Evolutionary conservation across 2,113 vertebrate genomes (phyloP).

Genomic region (Malurus alboscapulatus): DNA sequence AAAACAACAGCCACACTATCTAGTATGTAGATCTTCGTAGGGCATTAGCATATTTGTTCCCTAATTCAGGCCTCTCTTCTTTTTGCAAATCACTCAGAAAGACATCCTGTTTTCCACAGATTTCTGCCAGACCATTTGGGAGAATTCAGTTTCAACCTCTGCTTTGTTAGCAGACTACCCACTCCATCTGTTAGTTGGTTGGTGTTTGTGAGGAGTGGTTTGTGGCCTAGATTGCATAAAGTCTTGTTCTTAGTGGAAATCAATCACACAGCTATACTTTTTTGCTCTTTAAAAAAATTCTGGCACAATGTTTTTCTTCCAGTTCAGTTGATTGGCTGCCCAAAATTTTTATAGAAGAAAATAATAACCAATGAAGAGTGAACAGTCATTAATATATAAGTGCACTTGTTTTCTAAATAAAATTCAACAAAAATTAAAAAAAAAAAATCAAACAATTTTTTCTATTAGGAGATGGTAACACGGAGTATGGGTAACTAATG

Average conservation of each 20-base stretch:
- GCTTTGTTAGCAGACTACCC: conserved; percentile 24
- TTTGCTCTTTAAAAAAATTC: neutral
- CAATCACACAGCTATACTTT: neutral
- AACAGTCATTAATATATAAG: neutral
- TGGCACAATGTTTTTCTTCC: neutral
- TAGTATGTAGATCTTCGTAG: neutral
- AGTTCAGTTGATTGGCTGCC: neutral
- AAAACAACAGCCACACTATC: neutral
- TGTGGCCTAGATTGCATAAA: conserved; percentile 25
- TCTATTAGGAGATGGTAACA: neutral
- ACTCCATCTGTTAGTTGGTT: conserved; percentile 49
- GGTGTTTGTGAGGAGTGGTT: conserved; percentile 30
- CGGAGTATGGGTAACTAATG: neutral
- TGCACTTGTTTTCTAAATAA: neutral
- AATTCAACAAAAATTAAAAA: neutral
- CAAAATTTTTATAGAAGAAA: neutral
- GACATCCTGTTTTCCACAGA: conserved; percentile 16
- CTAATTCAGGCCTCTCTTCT: conserved; percentile 10
- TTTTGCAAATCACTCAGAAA: conserved; percentile 2
- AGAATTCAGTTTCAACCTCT: conserved; percentile 1
- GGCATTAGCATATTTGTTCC: neutral
- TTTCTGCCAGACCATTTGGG: conserved; percentile 8
- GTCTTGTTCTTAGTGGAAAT: neutral
- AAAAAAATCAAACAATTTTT: neutral
- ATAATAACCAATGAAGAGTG: neutral